Conservation (phyloP, 2,888 invertebrate genomes). For the Tineola bisselliella region DNA sequence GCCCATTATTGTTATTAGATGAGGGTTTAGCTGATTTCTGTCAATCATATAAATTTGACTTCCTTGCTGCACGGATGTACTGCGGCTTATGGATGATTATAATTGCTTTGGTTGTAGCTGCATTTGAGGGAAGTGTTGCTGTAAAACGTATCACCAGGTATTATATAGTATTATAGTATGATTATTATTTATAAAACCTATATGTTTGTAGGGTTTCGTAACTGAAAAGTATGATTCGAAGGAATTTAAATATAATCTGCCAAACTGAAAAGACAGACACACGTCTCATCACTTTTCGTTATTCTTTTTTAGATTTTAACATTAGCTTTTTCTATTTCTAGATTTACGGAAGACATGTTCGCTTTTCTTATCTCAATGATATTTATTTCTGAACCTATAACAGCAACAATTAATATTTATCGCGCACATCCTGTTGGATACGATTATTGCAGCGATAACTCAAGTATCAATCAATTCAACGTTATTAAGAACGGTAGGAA, state of each 20-base stretch:
- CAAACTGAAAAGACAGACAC: no score
- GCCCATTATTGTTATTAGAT: slow-evolving; percentile 93
- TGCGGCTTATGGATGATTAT: slow-evolving; percentile 93
- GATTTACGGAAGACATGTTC: slow-evolving; percentile 98
- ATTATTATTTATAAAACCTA: neutral
- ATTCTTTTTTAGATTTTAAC: neutral
- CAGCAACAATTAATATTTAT: slow-evolving; percentile 83
- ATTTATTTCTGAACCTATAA: slow-evolving; percentile 91
- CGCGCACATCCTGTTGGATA: slow-evolving; percentile 77
- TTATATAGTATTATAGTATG: neutral
- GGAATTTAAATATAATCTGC: no score
- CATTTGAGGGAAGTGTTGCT: slow-evolving; percentile 91
- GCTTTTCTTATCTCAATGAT: slow-evolving; percentile 96
- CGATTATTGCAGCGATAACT: slow-evolving; percentile 41
- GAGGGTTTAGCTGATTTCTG: slow-evolving; percentile 93
- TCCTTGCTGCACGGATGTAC: slow-evolving; percentile 88
- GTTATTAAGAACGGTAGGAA: neutral
- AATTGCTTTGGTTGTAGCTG: slow-evolving; percentile 84
- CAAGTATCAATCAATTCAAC: neutral
- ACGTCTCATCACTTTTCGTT: no score
- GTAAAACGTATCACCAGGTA: slow-evolving; percentile 86
- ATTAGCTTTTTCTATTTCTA: slow-evolving; percentile 22
- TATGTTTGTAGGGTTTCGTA: no score
- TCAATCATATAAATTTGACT: slow-evolving; percentile 77
- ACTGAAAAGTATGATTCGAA: no score